Conservation (phyloP, 2,113 vertebrate species). For the Irena cyanogastra region DNA sequence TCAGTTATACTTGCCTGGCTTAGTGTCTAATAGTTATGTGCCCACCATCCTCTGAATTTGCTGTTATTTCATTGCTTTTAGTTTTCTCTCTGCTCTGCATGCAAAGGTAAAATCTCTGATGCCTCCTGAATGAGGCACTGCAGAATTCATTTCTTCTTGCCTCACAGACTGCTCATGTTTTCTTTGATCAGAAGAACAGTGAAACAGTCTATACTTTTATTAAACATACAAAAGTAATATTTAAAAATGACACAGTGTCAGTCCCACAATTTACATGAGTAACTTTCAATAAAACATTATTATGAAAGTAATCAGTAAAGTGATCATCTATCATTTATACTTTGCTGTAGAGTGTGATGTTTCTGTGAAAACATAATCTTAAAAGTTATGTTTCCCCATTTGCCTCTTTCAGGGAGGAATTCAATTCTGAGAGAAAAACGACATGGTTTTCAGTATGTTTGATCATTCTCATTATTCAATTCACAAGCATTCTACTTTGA, state of each 20-base stretch:
- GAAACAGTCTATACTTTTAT: not conserved
- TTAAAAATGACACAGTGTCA: not conserved
- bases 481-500: slow-evolving; percentile 16
- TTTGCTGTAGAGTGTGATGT: not conserved
- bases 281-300: slow-evolving; percentile 17
- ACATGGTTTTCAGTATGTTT: not conserved
- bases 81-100: not conserved
- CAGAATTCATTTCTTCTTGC: not conserved
- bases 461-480: slow-evolving; percentile 31
- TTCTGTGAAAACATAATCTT: slow-evolving; percentile 40
- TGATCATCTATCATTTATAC: not conserved
- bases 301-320: not conserved
- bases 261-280: not conserved
- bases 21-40: not conserved
- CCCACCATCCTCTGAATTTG: not conserved
- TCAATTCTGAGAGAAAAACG: slow-evolving; percentile 11
- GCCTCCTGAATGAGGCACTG: not conserved
- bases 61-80: not conserved
- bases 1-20: not conserved
- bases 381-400: slow-evolving; percentile 24
- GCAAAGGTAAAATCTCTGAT: not conserved
- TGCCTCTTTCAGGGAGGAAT: slow-evolving; percentile 8
- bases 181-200: slow-evolving; percentile 19
- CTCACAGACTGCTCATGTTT: not conserved
- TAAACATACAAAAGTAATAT: not conserved